Evolutionary conservation across 2,113 vertebrate genomes (phyloP), one percentile per base, ranked within the genome.

Genomic region (Chionodraco myersi): DNA sequence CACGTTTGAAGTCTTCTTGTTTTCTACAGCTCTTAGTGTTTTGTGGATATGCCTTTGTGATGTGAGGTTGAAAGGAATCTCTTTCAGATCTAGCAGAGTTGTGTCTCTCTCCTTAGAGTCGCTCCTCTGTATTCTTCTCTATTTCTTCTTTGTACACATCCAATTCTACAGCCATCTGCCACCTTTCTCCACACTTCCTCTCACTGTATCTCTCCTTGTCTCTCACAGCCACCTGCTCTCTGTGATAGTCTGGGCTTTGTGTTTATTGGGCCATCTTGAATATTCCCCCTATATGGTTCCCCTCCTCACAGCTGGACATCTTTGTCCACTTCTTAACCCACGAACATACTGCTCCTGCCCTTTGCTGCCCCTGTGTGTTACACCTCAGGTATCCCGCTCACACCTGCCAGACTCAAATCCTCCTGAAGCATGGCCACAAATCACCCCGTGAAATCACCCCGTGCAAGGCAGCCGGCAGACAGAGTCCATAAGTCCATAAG

Each of bases 141-240:
- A 6, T 51, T 44, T 21, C 61, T 54, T 74, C 61, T 54, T 48
- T 41, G n/a, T 63, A 82, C 56, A 48, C 80, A 30, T 30, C 11
- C 75, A 21, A 1, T 26, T 53, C 60, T 52, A 2, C 53, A 51
- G 76, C 88, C 89, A 91, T 89, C 90, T 92, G 91, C 75, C 83
- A 72, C 83, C 73, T 76, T 73, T 74, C 74, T 56, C 63, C 3
- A 41, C 84, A 41, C 60, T 73, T 77, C 62, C 26, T 83, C 70
- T 65, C 69, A 58, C 80, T 68, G 72, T 65, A 72, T 36, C 10
- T 53, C 47, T 21, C 58, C 67, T 64, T 36, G 47, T 76, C 70
- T 80, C 72, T 74, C 65, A 11, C 52, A 63, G 76, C 90, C 91
- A 89, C 88, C 86, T 90, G 91, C 89, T 86, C 73, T n/a, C 76